Conservation (phyloP, 2,888 invertebrate species). For the Harpagoxenus sublaevis region DNA sequence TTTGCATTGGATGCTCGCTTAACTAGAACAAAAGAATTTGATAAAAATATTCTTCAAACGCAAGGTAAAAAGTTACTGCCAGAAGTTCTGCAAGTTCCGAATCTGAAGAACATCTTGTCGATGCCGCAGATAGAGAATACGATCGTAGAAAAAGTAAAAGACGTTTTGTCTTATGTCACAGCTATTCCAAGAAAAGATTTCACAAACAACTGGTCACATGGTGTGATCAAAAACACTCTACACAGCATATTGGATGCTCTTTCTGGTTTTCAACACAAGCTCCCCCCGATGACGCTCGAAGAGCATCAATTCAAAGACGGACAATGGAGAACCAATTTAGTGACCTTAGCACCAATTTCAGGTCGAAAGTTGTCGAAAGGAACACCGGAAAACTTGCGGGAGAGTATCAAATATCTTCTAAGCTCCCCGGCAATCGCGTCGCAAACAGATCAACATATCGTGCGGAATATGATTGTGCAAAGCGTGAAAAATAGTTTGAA, state of each 20-base stretch:
- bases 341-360: conserved; percentile 44
- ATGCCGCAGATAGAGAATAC: conserved; percentile 75
- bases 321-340: conserved; percentile 58
- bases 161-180: conserved; percentile 58
- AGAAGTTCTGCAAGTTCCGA: conserved; percentile 71
- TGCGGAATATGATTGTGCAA: conserved; percentile 77
- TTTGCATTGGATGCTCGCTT: conserved; percentile 61
- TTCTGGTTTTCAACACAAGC: conserved; percentile 10
- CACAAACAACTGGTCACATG: conserved; percentile 52
- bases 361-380: not conserved
- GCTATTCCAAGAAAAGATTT: conserved; percentile 39
- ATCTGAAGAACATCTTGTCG: conserved; percentile 73
- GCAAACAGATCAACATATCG: conserved; percentile 61
- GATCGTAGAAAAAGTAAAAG: conserved; percentile 71
- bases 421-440: conserved; percentile 66
- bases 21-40: not conserved
- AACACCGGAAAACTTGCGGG: conserved; percentile 35
- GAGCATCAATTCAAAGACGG: conserved; percentile 70
- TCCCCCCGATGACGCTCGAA: conserved; percentile 53
- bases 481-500: conserved; percentile 71
- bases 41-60: conserved; percentile 53
- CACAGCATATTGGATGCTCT: conserved; percentile 42
- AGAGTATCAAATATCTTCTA: conserved; percentile 60
- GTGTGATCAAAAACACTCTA: conserved; percentile 62
- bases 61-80: conserved; percentile 63